Evolutionary conservation across 2,888 invertebrate genomes (phyloP).

Genomic region (Hydraecia micacea): DNA sequence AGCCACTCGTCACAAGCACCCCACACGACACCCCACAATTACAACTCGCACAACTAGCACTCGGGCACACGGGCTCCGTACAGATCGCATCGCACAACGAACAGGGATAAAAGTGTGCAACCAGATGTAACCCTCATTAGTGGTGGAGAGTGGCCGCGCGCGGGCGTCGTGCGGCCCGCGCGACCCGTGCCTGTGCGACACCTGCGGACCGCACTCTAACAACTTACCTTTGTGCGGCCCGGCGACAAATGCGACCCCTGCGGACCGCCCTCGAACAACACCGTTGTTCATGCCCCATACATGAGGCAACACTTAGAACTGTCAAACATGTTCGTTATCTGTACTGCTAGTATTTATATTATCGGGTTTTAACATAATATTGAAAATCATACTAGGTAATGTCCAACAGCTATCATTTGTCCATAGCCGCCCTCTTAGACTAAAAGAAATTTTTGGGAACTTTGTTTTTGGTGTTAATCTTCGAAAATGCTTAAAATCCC

Average conservation of each 20-base stretch:
- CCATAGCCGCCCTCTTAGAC: not conserved
- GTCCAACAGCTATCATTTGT: not conserved
- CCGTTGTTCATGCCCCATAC: not conserved
- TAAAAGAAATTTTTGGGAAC: not conserved
- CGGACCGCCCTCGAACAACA: no score
- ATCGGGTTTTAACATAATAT: not conserved
- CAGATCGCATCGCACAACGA: not conserved
- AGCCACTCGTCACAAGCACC: conserved; percentile 9
- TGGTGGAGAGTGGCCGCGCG: not conserved
- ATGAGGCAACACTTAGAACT: not conserved
- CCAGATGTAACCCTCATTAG: not conserved
- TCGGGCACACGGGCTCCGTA: not conserved
- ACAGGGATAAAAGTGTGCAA: not conserved
- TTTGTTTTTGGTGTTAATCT: not conserved
- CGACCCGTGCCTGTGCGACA: not conserved
- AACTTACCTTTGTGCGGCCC: no score
- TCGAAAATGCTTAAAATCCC: not conserved
- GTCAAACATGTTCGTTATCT: not conserved
- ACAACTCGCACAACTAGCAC: conserved; percentile 7
- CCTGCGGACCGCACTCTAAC: no score
- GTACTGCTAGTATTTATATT: not conserved
- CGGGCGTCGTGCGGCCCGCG: not conserved
- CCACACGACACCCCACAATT: conserved; percentile 6
- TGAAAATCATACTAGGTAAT: not conserved
- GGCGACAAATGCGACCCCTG: no score